Evolutionary conservation across 2,888 invertebrate species (phyloP).

Genomic region (Sabatieria punctata): DNA sequence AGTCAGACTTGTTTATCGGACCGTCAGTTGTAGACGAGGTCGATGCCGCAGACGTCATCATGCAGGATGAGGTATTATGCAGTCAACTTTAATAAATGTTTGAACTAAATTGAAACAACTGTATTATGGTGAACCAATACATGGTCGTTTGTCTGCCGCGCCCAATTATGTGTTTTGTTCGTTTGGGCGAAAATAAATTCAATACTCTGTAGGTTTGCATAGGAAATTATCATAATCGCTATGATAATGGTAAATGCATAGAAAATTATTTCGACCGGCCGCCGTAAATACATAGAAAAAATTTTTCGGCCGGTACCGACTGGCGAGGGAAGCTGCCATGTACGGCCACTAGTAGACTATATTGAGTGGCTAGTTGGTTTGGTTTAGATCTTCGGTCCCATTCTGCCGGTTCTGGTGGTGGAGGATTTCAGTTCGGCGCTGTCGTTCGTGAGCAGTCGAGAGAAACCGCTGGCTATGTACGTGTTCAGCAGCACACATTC

Average conservation of each 20-base stretch:
- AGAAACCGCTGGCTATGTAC: conserved; percentile 76
- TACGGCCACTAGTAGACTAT: too few species aligned
- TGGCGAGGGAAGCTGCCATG: too few species aligned
- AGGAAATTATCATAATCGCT: too few species aligned
- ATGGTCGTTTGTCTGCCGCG: too few species aligned
- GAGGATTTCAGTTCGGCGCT: conserved; percentile 76
- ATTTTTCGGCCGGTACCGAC: too few species aligned
- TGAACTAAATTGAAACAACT: not conserved
- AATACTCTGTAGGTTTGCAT: too few species aligned
- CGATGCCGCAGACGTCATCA: conserved; percentile 45
- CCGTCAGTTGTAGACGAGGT: conserved; percentile 63
- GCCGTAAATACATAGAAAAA: too few species aligned
- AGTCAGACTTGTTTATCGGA: conserved; percentile 54
- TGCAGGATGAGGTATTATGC: conserved; percentile 48
- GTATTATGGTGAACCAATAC: too few species aligned
- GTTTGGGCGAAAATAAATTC: too few species aligned
- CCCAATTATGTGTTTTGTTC: too few species aligned
- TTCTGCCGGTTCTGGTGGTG: conserved; percentile 70
- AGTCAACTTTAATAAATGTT: conserved; percentile 1
- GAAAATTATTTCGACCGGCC: too few species aligned
- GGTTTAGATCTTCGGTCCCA: conserved; percentile 69
- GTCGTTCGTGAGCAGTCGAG: conserved; percentile 49
- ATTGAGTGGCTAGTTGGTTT: not conserved
- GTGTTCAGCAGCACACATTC: conserved; percentile 52
- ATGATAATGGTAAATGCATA: too few species aligned